These are phyloP conservation scores for Ennomos fuscantarius DNA, from an alignment of 2,888 invertebrate genomes.

Conservation along the genomic window DNA sequence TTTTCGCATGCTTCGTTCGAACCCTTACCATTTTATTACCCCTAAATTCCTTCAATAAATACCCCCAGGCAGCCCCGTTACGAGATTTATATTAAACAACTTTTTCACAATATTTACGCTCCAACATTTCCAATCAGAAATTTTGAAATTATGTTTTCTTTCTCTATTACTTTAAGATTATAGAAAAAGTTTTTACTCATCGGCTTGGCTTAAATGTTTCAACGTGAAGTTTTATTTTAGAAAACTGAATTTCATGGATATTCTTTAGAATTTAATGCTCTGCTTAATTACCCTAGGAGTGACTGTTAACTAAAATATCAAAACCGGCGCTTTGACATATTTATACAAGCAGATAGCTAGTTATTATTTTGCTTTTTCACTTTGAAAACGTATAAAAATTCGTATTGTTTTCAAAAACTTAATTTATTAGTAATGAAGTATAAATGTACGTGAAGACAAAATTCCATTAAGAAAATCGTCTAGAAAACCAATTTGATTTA, in stretches of 20 bases:
- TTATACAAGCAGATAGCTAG: too few relatives aligned
- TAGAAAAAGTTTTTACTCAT: constrained; percentile 12
- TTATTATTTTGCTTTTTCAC: too few relatives aligned
- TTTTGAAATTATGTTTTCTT: constrained; percentile 27
- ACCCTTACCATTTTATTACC: constrained; percentile 38
- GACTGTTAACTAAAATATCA: background rate
- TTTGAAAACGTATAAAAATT: too few relatives aligned
- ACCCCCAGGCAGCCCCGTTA: constrained; percentile 39
- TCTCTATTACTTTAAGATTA: constrained; percentile 23
- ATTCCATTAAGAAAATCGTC: background rate
- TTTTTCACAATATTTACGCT: constrained; percentile 37
- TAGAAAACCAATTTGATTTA: constrained; percentile 4
- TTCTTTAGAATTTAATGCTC: constrained; percentile 13
- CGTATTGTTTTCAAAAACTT: too few relatives aligned
- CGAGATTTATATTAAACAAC: constrained; percentile 39
- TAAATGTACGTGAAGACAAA: background rate
- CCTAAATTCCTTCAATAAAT: constrained; percentile 49
- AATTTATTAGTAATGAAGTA: background rate
- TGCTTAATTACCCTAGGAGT: constrained; percentile 5
- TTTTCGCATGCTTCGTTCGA: constrained; percentile 33
- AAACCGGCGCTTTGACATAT: background rate
- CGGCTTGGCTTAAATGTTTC: constrained; percentile 14
- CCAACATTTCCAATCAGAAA: constrained; percentile 30
- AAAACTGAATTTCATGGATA: constrained; percentile 10
- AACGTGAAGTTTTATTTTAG: constrained; percentile 8